A percentile compares a stretch with the other conserved stretches of the same genome.
Evolutionary conservation across 2,888 invertebrate genomes (phyloP).

Genomic region (Drosophila kuntzei): DNA sequence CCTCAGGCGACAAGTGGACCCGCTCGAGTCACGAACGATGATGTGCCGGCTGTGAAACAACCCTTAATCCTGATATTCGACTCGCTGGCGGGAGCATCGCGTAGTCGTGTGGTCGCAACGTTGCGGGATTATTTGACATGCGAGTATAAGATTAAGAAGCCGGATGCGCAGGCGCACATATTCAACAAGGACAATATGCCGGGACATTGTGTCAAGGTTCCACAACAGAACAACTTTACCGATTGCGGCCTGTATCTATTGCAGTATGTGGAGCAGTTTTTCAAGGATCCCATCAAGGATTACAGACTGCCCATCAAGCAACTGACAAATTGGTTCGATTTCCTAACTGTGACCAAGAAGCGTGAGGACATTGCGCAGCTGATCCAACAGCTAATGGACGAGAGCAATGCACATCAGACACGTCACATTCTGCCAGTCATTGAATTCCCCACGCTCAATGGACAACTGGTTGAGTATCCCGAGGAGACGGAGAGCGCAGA

Average conservation of each 20-base stretch:
- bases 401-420: conserved; percentile 87
- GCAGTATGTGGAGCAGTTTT: conserved; percentile 98
- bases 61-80: conserved; percentile 98
- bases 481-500: conserved; percentile 87
- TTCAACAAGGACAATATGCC: conserved; percentile 94
- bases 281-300: conserved; percentile 93
- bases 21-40: conserved; percentile 38
- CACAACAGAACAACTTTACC: conserved; percentile 98
- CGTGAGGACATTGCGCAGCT: conserved; percentile 94
- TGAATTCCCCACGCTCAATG: conserved; percentile 91
- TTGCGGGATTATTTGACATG: conserved; percentile 95
- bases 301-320: conserved; percentile 93
- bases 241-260: conserved; percentile 98
- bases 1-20: conserved; percentile 21
- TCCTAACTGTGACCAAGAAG: conserved; percentile 93
- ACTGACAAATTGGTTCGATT: conserved; percentile 94
- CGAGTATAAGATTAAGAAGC: conserved; percentile 91
- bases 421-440: conserved; percentile 89
- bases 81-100: conserved; percentile 93
- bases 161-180: conserved; percentile 86
- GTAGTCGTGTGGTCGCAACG: conserved; percentile 94
- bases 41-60: conserved; percentile 79
- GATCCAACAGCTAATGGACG: conserved; percentile 90
- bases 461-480: conserved; percentile 88
- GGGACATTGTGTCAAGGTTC: conserved; percentile 95